A percentile compares a stretch with the other conserved stretches of the same genome.
These are phyloP conservation scores for Siphlonurus alternatus DNA, from an alignment of 2,888 invertebrate genomes.

Conservation along the genomic window DNA sequence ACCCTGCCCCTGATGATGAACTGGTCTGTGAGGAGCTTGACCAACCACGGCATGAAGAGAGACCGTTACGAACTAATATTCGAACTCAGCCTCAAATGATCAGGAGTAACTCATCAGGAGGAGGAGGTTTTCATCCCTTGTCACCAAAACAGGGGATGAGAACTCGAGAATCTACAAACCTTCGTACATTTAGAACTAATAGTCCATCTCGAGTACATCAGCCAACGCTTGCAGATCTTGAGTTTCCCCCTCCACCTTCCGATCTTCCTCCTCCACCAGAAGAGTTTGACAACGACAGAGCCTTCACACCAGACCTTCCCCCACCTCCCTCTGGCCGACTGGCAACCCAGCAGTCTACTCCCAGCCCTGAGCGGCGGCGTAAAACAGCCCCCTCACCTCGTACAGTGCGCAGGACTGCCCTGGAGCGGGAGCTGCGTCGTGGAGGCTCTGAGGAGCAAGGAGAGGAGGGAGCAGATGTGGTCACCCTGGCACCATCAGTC, in stretches of 20 bases:
- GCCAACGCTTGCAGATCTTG: conserved; percentile 62
- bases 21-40: conserved; percentile 5
- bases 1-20: conserved; percentile 13
- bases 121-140: conserved; percentile 33
- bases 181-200: conserved; percentile 18
- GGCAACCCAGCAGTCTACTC: conserved; percentile 14
- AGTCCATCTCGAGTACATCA: conserved; percentile 46
- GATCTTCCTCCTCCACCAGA: conserved; percentile 65
- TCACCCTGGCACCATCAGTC: conserved; percentile 40
- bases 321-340: conserved; percentile 18
- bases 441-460: conserved; percentile 2
- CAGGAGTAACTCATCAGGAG: conserved; percentile 73
- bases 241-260: conserved; percentile 73
- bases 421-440: conserved; percentile 22
- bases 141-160: conserved; percentile 12
- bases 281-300: conserved; percentile 30
- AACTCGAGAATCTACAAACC: conserved; percentile 9
- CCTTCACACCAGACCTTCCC: conserved; percentile 19
- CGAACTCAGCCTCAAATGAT: conserved; percentile 65
- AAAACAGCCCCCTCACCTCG: conserved; percentile 19
- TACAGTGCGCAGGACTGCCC: conserved; percentile 19
- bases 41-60: conserved; percentile 9
- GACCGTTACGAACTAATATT: conserved; percentile 29
- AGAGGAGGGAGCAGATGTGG: conserved; percentile 10
- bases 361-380: conserved; percentile 18